phyloP scores from a whole-genome alignment of 64 coral and sea anemone genomes.

The Pocillopora verrucosa region DNA sequence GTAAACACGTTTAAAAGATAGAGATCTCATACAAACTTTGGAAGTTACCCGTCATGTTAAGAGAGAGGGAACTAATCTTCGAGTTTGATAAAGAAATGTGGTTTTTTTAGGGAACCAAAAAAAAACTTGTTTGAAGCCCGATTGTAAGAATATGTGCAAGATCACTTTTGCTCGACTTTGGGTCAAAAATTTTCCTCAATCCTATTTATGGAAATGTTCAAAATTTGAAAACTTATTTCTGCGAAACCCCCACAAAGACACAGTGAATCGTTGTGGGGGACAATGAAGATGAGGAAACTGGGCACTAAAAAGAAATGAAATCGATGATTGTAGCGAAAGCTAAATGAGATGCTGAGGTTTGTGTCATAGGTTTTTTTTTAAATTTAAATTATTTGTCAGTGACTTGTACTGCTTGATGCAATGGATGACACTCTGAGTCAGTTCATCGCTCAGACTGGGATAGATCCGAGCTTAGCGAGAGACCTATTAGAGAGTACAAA shows the following conservation, averaged over 20 bases:
- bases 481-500: conserved; percentile 69
- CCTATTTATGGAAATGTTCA: too few species aligned
- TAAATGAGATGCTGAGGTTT: not conserved
- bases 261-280: not conserved
- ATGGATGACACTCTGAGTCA: conserved; percentile 76
- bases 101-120: too few species aligned
- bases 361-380: not conserved
- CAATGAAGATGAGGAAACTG: not conserved
- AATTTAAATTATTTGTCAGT: conserved; percentile 27
- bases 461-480: conserved; percentile 71
- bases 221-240: too few species aligned
- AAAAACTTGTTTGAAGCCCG: too few species aligned
- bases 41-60: too few species aligned
- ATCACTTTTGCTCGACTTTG: too few species aligned
- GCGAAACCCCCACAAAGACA: not conserved
- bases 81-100: too few species aligned
- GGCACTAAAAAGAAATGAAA: not conserved
- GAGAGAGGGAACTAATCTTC: too few species aligned
- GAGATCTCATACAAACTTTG: too few species aligned
- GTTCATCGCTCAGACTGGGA: conserved; percentile 82
- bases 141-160: too few species aligned
- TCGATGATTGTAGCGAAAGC: not conserved
- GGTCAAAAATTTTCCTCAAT: too few species aligned
- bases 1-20: too few species aligned
- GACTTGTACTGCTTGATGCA: not conserved